Conservation (phyloP, 1,140 invertebrate genomes). For the Odontomachus brunneus region DNA sequence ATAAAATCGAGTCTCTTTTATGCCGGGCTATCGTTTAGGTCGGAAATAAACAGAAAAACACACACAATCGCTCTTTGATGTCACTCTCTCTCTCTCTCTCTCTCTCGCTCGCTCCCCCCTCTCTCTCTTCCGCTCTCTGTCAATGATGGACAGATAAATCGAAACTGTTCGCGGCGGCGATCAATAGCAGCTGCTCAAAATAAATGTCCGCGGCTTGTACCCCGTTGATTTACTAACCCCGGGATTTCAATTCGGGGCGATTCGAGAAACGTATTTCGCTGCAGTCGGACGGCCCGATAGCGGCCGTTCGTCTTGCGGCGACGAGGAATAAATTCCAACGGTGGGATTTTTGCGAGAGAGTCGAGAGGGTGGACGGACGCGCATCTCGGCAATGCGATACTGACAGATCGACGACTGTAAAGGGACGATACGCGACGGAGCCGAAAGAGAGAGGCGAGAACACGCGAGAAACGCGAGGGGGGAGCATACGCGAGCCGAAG, state of each 20-base stretch:
- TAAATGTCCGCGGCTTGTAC: conserved; percentile 48
- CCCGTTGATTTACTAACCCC: conserved; percentile 54
- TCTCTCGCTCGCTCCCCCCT: too few relatives aligned
- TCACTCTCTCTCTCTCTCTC: not conserved
- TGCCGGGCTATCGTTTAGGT: not conserved
- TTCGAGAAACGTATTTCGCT: conserved; percentile 50
- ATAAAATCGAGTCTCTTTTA: conserved; percentile 10
- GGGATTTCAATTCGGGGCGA: conserved; percentile 51
- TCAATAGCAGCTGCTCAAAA: conserved; percentile 55
- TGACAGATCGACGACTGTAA: conserved; percentile 12
- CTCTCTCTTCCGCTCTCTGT: too few relatives aligned
- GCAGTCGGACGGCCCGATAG: conserved; percentile 31
- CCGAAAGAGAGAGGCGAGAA: not conserved
- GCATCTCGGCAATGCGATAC: conserved; percentile 14
- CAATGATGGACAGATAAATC: conserved; percentile 38
- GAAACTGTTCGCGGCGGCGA: conserved; percentile 27
- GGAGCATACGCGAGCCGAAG: too few relatives aligned
- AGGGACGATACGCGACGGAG: conserved; percentile 36
- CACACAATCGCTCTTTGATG: conserved; percentile 1
- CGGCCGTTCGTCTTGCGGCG: conserved; percentile 34
- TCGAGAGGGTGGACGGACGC: too few relatives aligned
- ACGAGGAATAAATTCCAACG: conserved; percentile 47
- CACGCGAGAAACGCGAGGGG: not conserved
- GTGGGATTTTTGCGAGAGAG: not conserved
- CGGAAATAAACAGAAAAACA: not conserved